Evolutionary conservation across 2,888 invertebrate genomes (phyloP).

Genomic region (Lydus trimaculatus): DNA sequence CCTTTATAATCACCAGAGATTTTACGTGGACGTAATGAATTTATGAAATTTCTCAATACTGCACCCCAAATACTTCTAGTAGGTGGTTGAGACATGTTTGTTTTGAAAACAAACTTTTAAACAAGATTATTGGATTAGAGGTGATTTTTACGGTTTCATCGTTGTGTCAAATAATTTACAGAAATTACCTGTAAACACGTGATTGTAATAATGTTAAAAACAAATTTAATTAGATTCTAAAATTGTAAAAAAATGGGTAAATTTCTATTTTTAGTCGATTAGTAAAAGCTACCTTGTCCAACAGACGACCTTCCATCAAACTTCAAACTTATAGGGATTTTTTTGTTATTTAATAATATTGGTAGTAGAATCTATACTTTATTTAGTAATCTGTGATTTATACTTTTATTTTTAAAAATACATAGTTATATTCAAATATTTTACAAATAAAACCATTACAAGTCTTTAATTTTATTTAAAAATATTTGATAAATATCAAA

Average conservation of each 20-base stretch:
- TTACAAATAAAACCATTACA: background rate
- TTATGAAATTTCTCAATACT: slow-evolving; percentile 68
- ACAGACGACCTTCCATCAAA: slow-evolving; percentile 1
- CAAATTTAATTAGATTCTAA: background rate
- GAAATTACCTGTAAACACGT: background rate
- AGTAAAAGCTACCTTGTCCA: background rate
- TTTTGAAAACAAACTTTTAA: background rate
- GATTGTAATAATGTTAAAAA: background rate
- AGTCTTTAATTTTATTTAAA: background rate
- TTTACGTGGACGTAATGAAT: slow-evolving; percentile 68
- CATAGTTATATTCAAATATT: background rate
- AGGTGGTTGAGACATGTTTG: slow-evolving; percentile 46
- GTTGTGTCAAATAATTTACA: background rate
- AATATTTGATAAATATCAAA: background rate
- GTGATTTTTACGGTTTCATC: background rate
- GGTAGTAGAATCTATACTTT: background rate
- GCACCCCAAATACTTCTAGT: slow-evolving; percentile 55
- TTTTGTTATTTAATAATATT: slow-evolving; percentile 21
- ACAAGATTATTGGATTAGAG: slow-evolving; percentile 2
- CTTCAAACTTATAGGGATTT: slow-evolving; percentile 29
- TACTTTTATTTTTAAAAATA: background rate
- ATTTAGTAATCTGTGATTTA: too few species aligned
- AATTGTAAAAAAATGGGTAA: background rate
- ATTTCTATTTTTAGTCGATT: background rate
- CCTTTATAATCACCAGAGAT: slow-evolving; percentile 68